These are phyloP conservation scores for Scomber japonicus DNA, from an alignment of 2,113 vertebrate genomes.

Conservation along the genomic window DNA sequence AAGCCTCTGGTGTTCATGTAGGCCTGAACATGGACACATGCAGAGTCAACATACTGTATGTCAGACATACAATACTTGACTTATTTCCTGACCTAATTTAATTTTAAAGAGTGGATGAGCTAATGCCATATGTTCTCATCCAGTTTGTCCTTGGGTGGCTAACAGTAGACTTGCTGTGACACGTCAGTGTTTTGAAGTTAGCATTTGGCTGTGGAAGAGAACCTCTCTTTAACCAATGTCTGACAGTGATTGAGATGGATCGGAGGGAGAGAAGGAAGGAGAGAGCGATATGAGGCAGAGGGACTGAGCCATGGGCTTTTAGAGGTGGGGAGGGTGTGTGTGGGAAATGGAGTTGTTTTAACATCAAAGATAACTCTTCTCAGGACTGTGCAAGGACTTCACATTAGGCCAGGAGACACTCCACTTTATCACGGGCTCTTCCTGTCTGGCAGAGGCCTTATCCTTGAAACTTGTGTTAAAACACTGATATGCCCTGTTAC, in stretches of 20 bases:
- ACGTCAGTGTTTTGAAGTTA: conserved; percentile 66
- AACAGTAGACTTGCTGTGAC: conserved; percentile 49
- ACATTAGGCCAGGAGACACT: conserved; percentile 33
- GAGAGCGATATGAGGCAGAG: conserved; percentile 19
- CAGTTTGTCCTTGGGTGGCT: conserved; percentile 60
- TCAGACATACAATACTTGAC: conserved; percentile 4
- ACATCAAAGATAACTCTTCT: conserved; percentile 70
- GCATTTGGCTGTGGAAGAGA: conserved; percentile 48
- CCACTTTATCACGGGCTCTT: conserved; percentile 65
- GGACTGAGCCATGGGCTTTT: conserved; percentile 50
- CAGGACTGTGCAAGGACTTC: conserved; percentile 40
- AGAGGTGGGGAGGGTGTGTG: conserved; percentile 45
- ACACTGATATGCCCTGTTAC: conserved; percentile 21
- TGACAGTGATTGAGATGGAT: conserved; percentile 79
- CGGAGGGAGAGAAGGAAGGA: conserved; percentile 32
- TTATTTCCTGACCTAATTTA: conserved; percentile 18
- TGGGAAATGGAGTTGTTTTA: conserved; percentile 66
- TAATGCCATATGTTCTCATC: conserved; percentile 38
- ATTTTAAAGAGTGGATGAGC: conserved; percentile 7
- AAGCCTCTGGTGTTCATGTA: background rate
- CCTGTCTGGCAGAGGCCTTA: conserved; percentile 54
- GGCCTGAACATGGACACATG: background rate
- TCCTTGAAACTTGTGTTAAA: conserved; percentile 43
- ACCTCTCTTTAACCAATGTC: conserved; percentile 55
- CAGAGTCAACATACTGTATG: background rate